phyloP scores from a whole-genome alignment of 2,113 vertebrate species.

The Benitochromis conjunctus region DNA sequence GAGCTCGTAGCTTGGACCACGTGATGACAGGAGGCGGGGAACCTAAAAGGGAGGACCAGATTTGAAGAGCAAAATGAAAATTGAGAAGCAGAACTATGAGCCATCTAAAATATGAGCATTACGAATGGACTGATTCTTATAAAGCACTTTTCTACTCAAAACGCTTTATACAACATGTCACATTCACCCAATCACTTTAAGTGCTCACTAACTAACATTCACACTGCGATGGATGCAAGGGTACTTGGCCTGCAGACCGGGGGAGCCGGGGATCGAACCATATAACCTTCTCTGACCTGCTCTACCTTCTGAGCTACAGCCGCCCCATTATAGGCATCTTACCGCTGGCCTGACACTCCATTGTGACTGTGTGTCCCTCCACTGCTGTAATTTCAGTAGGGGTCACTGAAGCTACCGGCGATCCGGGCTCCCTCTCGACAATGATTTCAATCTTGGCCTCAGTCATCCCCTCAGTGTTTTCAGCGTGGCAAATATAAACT shows the following conservation, averaged over 20 bases:
- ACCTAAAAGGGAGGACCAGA: slow-evolving; percentile 61
- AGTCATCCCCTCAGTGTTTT: slow-evolving; percentile 77
- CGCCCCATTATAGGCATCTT: neutral
- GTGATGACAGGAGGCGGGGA: slow-evolving; percentile 80
- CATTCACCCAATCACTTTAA: too few relatives aligned
- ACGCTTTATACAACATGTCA: too few relatives aligned
- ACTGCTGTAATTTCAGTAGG: slow-evolving; percentile 71
- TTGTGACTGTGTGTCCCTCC: slow-evolving; percentile 78
- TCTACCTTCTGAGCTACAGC: too few relatives aligned
- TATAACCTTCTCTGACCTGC: too few relatives aligned
- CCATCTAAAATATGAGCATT: neutral
- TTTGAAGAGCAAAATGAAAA: neutral
- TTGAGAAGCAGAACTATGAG: neutral
- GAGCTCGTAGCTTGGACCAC: slow-evolving; percentile 94
- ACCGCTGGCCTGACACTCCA: slow-evolving; percentile 86
- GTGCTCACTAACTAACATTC: too few relatives aligned
- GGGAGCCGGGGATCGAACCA: too few relatives aligned
- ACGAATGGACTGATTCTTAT: too few relatives aligned
- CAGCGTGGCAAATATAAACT: slow-evolving; percentile 82
- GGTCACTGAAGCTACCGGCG: slow-evolving; percentile 73
- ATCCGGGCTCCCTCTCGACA: slow-evolving; percentile 49
- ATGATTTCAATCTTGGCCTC: slow-evolving; percentile 80
- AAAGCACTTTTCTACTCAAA: too few relatives aligned
- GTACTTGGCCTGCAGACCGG: too few relatives aligned
- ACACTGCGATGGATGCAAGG: too few relatives aligned